Evolutionary conservation across 2,888 invertebrate species (phyloP).

Genomic region (Zaprionus bogoriensis): DNA sequence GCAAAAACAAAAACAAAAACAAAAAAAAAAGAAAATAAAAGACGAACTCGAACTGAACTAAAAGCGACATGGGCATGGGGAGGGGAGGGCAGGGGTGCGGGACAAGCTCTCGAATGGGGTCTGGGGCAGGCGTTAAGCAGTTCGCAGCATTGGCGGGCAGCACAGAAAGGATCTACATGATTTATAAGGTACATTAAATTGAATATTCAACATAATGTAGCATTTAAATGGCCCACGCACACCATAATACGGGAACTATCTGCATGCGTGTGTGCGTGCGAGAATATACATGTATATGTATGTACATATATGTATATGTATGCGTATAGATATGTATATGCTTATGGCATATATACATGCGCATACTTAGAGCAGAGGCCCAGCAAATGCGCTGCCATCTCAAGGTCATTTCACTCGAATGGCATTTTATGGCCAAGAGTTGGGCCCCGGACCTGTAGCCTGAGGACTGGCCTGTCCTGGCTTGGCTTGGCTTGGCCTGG

Average conservation of each 20-base stretch:
- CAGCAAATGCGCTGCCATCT: constrained; percentile 25
- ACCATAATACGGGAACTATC: constrained; percentile 35
- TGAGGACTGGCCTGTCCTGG: no score
- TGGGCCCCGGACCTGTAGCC: constrained; percentile 8
- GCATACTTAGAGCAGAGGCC: background rate
- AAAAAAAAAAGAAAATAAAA: constrained; percentile 25
- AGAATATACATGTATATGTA: constrained; percentile 4
- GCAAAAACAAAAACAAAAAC: background rate
- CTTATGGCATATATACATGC: no score
- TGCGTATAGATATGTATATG: background rate
- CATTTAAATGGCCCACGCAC: constrained; percentile 69
- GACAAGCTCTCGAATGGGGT: background rate
- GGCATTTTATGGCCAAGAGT: constrained; percentile 31
- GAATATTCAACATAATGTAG: constrained; percentile 76
- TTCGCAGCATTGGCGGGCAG: constrained; percentile 17
- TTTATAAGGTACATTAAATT: constrained; percentile 75
- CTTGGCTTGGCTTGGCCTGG: constrained; percentile 13
- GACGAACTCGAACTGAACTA: constrained; percentile 2
- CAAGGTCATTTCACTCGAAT: constrained; percentile 44
- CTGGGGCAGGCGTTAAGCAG: constrained; percentile 32
- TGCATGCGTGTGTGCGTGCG: constrained; percentile 14
- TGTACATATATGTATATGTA: constrained; percentile 18
- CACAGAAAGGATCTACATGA: constrained; percentile 64
- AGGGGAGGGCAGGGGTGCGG: background rate
- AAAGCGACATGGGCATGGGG: constrained; percentile 3